Evolutionary conservation across 2,888 invertebrate species (phyloP), one percentile per base, ranked within the genome.

Genomic region (Timema podura): DNA sequence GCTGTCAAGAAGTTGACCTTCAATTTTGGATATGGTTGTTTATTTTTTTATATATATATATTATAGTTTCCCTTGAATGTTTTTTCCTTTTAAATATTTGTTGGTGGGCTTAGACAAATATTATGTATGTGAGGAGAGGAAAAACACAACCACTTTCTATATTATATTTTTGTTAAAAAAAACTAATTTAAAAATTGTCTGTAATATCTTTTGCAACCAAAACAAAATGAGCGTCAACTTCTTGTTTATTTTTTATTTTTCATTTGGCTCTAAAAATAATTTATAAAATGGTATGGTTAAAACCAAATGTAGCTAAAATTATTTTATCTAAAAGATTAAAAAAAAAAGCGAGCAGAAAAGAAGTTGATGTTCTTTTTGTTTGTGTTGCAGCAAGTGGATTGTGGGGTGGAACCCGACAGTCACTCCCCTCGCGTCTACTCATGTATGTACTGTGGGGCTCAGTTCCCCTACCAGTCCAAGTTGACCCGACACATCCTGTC

Each of bases 1-100:
- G 87, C 87, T 89, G 89, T 91, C 91, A 91, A 92, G 92, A 92
- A 93, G 92, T 93, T 93, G 92, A 93, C 92, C 91, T 91, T 92
- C 92, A 91, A 92, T 92, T 90, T 90, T 89, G 89, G 90, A 91
- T 89, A 90, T 90, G 89, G 89, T 89, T 89, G 88, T 85, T 86
- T 88, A 87, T 80, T 81, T 74, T 76, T 74, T 65, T 69, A 30
- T 67, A 68, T 64, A 68, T 72, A 68, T 70, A 66, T 48, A 68
- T 68, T 64, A 72, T 71, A 67, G 30, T 30, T 30, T 30, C 30
- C 30, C 30, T 30, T 71, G 67, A 71, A 72, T 70, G 57, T 65
- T 46, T 69, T 30, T 30, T 47, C 48, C 15, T 47, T 66, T 68
- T 30, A 68, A 68, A 68, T 64, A 64, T 67, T 30, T 30, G 30